phyloP scores from a whole-genome alignment of 2,113 vertebrate species.

The Sorex fumeus region DNA sequence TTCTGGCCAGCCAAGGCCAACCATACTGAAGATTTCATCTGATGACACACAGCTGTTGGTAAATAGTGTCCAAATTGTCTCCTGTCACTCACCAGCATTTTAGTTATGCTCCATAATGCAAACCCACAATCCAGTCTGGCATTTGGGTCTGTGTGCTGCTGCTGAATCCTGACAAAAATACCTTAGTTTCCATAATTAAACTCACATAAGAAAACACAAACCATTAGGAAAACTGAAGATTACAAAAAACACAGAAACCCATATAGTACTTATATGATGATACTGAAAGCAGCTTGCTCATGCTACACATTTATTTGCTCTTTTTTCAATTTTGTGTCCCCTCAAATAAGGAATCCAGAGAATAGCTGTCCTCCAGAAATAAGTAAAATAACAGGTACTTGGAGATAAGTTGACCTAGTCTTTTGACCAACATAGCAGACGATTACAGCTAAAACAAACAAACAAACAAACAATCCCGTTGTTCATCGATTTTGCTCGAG shows the following conservation, averaged over 20 bases:
- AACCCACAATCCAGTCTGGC: background rate
- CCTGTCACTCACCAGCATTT: background rate
- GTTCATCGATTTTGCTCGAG: no score
- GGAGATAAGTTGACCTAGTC: background rate
- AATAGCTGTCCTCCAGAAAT: background rate
- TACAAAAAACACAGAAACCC: background rate
- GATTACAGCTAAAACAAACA: background rate
- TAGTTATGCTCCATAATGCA: background rate
- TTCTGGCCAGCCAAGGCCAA: conserved; percentile 9
- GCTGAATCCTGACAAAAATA: conserved; percentile 3
- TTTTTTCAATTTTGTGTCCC: background rate
- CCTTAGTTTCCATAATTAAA: background rate
- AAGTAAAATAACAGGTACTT: background rate
- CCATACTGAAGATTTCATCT: background rate
- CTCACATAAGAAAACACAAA: background rate
- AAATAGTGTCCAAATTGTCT: background rate
- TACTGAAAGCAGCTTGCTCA: background rate
- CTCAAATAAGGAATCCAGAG: conserved; percentile 21
- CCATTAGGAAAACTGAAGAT: conserved; percentile 35
- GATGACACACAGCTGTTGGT: background rate
- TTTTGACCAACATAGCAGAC: background rate
- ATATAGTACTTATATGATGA: background rate
- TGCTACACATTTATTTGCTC: background rate
- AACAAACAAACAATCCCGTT: no score
- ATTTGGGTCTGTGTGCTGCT: background rate